Base-by-base conservation (phyloP, 1,140 invertebrate species). In the Drosophila hydei region DNA sequence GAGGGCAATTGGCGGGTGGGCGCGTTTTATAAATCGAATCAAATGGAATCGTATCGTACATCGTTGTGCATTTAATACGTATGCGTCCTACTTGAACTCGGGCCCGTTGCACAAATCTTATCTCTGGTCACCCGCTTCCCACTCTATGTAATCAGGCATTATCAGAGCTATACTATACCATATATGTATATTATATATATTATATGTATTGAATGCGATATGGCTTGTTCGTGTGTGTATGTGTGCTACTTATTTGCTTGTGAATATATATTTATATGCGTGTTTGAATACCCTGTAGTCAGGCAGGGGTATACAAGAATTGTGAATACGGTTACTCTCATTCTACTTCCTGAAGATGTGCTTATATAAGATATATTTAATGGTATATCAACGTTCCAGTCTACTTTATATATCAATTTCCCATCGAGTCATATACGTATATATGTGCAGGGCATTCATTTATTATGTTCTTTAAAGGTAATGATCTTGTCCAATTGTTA, bases 91-190 rank as follows among this genome's bases (percentile, higher is more conserved):
- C 77, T 85, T 85, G 77, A 84, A 85, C 80, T 74, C 80, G 54
- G 33, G 43, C 59, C 58, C 73, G 77, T 84, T 84, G 80, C 80
- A 84, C 77, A 84, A 85, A 77, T 85, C 80, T 84, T 84, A 84
- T 84, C 80, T 72, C 65, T 63, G 64, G 42, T 59, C 63, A 59
- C 73, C 3, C 51, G 61, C 60, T 72, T 56, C 55, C 48, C 72
- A 73, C 80, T 52, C 47, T 55, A 43, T 62, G 40, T 69, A 69
- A 60, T 72, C 55, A 21, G 69, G 61, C 69, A 72, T 65, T 72
- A 65, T 72, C 70, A 56, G 42, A 55, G 70, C 64, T 11, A 61
- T 60, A 52, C 33, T 56, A 55, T 27, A 38, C 12, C 19, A 61
- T 2, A 36, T 48, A 38, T 38, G 36, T 38, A 50, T 1, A 43